phyloP scores from a whole-genome alignment of 2,113 vertebrate genomes.

The Corvus hawaiiensis region DNA sequence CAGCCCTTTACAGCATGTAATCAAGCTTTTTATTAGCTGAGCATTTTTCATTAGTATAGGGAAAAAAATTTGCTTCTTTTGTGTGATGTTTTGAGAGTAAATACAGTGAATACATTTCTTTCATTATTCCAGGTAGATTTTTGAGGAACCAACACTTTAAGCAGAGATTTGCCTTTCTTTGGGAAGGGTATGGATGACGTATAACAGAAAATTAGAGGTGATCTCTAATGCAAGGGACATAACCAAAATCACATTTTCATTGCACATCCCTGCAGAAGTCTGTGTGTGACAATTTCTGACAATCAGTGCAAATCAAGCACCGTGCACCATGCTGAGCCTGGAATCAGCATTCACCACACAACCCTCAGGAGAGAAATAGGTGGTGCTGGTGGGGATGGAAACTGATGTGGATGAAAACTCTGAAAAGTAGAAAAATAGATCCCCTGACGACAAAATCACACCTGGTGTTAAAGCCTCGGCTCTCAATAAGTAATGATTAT shows the following conservation, averaged over 20 bases:
- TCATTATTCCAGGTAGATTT: background rate
- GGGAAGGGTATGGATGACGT: background rate
- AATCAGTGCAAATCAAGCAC: constrained; percentile 16
- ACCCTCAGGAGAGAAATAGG: background rate
- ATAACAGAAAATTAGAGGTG: background rate
- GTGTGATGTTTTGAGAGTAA: background rate
- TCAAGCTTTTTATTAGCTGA: constrained; percentile 65
- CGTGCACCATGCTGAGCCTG: background rate
- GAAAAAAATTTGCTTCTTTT: constrained; percentile 8
- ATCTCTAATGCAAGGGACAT: background rate
- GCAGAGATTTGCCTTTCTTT: background rate
- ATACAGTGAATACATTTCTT: background rate
- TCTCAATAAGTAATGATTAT: constrained; percentile 59
- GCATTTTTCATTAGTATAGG: constrained; percentile 47
- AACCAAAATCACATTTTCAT: background rate
- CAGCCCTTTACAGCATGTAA: constrained; percentile 53
- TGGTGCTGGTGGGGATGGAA: background rate
- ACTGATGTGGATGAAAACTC: background rate
- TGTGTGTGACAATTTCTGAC: background rate
- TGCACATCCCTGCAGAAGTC: background rate
- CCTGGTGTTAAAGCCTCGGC: constrained; percentile 25
- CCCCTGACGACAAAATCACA: constrained; percentile 3
- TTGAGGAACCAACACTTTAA: background rate
- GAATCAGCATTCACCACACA: background rate
- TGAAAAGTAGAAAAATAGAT: background rate